phyloP scores from a whole-genome alignment of 2,888 invertebrate genomes.

The Dasysyrphus albostriatus region DNA sequence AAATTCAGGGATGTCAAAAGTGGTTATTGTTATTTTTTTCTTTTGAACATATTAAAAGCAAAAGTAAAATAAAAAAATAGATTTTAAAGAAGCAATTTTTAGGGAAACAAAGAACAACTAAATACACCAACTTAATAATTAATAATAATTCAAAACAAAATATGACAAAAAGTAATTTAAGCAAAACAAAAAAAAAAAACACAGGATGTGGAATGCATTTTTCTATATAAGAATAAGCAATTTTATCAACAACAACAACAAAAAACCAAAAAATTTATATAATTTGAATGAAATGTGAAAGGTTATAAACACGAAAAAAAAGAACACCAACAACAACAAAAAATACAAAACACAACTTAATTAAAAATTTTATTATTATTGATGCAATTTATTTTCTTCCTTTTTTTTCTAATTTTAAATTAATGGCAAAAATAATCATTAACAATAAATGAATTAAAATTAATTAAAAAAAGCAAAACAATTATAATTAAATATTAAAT shows the following conservation, averaged over 20 bases:
- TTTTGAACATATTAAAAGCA: conserved; percentile 11
- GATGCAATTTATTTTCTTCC: conserved; percentile 74
- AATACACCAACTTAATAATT: conserved; percentile 58
- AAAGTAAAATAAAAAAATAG: conserved; percentile 49
- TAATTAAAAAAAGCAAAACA: conserved; percentile 40
- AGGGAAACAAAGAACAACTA: conserved; percentile 69
- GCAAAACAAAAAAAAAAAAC: conserved; percentile 48
- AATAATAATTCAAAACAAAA: background rate
- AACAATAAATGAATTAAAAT: conserved; percentile 47
- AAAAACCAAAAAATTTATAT: conserved; percentile 43
- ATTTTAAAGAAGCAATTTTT: conserved; percentile 73
- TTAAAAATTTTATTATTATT: conserved; percentile 47
- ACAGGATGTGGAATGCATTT: conserved; percentile 70
- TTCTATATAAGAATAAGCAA: conserved; percentile 48
- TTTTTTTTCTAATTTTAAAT: conserved; percentile 67
- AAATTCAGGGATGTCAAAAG: conserved; percentile 67
- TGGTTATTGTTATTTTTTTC: conserved; percentile 51
- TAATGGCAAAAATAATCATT: conserved; percentile 59
- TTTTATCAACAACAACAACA: conserved; percentile 55
- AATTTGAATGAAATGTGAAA: conserved; percentile 45
- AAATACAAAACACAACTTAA: conserved; percentile 45
- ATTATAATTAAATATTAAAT: conserved; percentile 62
- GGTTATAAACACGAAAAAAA: conserved; percentile 21
- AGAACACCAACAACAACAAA: conserved; percentile 13
- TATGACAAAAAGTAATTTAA: conserved; percentile 33